Evolutionary conservation across 2,797 vertebrate genomes (phyloP).

Genomic region (Sorex maritimensis): DNA sequence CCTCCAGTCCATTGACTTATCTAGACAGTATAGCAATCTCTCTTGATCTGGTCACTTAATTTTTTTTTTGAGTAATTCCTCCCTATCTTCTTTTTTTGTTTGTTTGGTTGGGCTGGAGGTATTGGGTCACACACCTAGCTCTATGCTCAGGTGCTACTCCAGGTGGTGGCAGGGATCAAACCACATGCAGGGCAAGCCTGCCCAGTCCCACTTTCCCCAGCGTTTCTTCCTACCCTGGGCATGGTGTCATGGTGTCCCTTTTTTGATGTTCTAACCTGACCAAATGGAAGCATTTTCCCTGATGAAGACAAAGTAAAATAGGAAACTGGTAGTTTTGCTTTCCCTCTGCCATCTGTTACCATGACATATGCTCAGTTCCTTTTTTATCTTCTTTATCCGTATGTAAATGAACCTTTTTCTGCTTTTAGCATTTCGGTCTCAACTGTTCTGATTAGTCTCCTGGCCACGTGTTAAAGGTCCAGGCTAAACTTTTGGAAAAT

Average conservation of each 20-base stretch:
- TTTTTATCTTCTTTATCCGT: slow-evolving; percentile 60
- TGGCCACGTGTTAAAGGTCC: slow-evolving; percentile 3
- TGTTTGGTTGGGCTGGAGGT: too few species aligned
- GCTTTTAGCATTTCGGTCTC: slow-evolving; percentile 4
- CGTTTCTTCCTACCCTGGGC: background rate
- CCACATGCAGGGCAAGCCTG: too few species aligned
- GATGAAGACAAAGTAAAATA: slow-evolving; percentile 25
- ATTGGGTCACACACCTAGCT: too few species aligned
- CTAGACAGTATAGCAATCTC: background rate
- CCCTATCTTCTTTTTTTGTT: background rate
- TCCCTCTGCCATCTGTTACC: slow-evolving; percentile 31
- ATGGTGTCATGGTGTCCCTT: slow-evolving; percentile 6
- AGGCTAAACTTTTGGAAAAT: slow-evolving; percentile 34
- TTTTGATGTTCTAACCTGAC: slow-evolving; percentile 1
- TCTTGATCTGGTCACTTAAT: slow-evolving; percentile 18
- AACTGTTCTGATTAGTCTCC: background rate
- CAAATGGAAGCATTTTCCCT: background rate
- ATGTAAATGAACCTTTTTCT: slow-evolving; percentile 40
- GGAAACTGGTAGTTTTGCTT: slow-evolving; percentile 16
- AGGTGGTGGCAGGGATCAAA: too few species aligned
- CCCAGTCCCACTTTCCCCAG: background rate
- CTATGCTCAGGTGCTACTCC: too few species aligned
- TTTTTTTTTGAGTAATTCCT: background rate
- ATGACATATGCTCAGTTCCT: slow-evolving; percentile 45
- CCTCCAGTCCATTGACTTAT: too few species aligned